Conservation (phyloP, 2,113 vertebrate species). For the Pituophis catenifer region DNA sequence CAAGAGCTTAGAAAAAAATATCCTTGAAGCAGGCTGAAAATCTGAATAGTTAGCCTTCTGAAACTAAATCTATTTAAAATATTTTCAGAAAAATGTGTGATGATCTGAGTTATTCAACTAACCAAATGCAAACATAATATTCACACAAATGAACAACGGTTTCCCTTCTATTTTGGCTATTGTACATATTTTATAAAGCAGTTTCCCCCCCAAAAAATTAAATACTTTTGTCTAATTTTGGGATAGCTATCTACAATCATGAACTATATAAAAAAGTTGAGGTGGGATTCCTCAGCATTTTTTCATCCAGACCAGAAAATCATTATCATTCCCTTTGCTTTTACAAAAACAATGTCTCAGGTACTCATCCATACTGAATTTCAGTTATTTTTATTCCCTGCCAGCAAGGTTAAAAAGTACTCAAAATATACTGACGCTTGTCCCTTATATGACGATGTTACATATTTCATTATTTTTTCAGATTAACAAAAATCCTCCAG, state of each 20-base stretch:
- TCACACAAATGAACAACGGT: neutral
- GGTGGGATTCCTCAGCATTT: neutral
- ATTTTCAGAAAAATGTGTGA: neutral
- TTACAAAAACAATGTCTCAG: neutral
- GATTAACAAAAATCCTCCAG: neutral
- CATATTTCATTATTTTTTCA: neutral
- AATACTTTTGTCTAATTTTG: neutral
- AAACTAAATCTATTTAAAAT: neutral
- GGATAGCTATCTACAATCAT: neutral
- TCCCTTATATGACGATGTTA: slow-evolving; percentile 33
- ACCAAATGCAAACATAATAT: neutral
- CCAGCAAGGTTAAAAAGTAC: slow-evolving; percentile 34
- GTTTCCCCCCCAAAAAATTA: neutral
- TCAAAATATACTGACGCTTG: slow-evolving; percentile 49
- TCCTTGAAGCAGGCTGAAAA: neutral
- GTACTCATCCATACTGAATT: neutral
- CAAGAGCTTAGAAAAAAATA: neutral
- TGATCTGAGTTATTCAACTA: neutral
- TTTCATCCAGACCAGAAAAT: neutral
- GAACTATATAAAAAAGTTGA: neutral
- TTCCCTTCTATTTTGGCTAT: neutral
- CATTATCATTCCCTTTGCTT: neutral
- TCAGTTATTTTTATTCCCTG: neutral
- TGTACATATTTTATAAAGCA: neutral
- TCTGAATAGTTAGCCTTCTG: neutral